A percentile compares a stretch with the other conserved stretches of the same genome.
Conservation (phyloP, 1,140 invertebrate species). For the Tetragnatha versicolor region DNA sequence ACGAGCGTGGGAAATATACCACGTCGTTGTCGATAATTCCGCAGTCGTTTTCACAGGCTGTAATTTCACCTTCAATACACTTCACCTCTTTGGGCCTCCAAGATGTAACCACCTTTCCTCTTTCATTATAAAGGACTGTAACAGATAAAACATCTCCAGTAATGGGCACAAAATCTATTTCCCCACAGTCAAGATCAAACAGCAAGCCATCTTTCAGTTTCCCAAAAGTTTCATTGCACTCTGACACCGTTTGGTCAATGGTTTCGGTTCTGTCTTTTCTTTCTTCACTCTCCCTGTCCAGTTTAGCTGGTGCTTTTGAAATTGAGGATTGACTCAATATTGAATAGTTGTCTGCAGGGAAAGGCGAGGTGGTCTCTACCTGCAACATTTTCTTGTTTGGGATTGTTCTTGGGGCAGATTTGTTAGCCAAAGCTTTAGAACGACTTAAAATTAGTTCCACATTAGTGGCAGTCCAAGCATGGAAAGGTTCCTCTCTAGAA, state of each 20-base stretch:
- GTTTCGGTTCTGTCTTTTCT: conserved; percentile 7
- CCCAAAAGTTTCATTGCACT: conserved; percentile 28
- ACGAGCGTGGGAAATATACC: conserved; percentile 35
- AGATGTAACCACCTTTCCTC: conserved; percentile 1
- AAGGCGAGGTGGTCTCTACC: too few species aligned
- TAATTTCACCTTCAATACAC: conserved; percentile 42
- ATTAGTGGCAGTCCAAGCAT: conserved; percentile 25
- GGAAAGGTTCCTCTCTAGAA: background rate
- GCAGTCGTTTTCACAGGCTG: conserved; percentile 44
- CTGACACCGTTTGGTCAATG: conserved; percentile 32
- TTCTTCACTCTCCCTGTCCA: too few species aligned
- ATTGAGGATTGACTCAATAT: too few species aligned
- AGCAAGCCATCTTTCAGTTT: conserved; percentile 38
- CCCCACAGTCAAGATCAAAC: conserved; percentile 28
- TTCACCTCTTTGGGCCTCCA: conserved; percentile 48
- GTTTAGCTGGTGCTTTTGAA: too few species aligned
- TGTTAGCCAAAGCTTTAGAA: background rate
- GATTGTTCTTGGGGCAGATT: background rate
- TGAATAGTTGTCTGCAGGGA: too few species aligned
- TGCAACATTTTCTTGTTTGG: background rate
- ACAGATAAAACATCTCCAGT: conserved; percentile 22
- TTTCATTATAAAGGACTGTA: conserved; percentile 10
- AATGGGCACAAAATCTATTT: conserved; percentile 31
- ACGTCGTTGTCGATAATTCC: conserved; percentile 36
- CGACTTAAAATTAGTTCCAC: background rate